Percentiles rank a stretch among this genome's conserved stretches.
These are phyloP conservation scores for Anser brachyrhynchus DNA, from an alignment of 2,113 vertebrate species.

Conservation along the genomic window DNA sequence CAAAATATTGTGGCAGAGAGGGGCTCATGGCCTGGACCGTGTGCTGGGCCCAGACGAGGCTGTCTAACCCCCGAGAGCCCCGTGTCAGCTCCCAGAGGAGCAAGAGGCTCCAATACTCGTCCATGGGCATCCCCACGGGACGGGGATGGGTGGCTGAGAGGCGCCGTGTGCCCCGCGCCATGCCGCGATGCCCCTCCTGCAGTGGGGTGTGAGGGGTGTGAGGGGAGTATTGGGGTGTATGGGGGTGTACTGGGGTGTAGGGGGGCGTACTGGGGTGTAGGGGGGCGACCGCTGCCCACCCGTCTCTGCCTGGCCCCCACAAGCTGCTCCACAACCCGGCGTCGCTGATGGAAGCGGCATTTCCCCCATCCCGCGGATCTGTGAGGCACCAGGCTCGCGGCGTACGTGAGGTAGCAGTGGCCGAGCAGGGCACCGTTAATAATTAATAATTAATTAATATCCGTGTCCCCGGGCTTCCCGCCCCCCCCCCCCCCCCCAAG, in stretches of 20 bases:
- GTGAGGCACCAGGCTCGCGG: neutral
- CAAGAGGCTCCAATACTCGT: neutral
- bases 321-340: neutral
- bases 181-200: fast-evolving
- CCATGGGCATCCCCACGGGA: neutral
- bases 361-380: neutral
- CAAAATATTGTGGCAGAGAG: neutral
- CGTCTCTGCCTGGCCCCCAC: neutral
- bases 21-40: fast-evolving
- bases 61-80: neutral
- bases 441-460: neutral
- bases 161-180: fast-evolving
- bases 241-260: neutral
- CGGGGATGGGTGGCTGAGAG: neutral
- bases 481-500: neutral
- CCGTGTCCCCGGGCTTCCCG: neutral
- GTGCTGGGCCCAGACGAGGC: neutral
- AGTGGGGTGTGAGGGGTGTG: neutral
- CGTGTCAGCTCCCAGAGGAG: neutral
- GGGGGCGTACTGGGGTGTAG: fast-evolving
- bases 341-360: neutral
- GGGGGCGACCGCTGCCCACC: neutral
- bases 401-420: neutral
- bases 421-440: neutral
- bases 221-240: too few relatives aligned